A percentile compares a stretch with the other conserved stretches of the same genome.
Conservation (phyloP, 2,113 vertebrate genomes). For the Melozone crissalis region DNA sequence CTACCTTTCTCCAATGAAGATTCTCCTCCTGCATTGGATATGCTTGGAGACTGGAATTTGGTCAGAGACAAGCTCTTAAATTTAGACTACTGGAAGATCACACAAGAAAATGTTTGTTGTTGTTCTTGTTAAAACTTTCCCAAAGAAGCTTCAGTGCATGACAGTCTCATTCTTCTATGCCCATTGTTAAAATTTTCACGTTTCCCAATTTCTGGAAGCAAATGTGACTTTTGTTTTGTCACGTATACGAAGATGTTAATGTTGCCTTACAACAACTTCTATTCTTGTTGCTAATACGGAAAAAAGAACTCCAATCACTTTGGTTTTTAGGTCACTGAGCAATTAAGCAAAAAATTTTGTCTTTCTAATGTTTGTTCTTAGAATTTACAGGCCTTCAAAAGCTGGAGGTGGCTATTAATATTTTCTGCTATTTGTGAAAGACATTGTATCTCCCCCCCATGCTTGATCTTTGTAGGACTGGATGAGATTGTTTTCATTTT, state of each 20-base stretch:
- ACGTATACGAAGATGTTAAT: neutral
- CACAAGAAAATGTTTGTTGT: neutral
- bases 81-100: neutral
- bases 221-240: neutral
- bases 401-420: neutral
- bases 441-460: fast-evolving
- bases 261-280: neutral
- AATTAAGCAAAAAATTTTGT: neutral
- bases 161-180: neutral
- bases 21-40: neutral
- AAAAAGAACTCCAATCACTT: neutral
- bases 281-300: conserved; percentile 12
- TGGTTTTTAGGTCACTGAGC: neutral
- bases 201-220: neutral
- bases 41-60: neutral
- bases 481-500: neutral
- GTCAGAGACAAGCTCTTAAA: neutral
- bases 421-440: neutral
- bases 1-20: neutral
- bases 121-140: neutral
- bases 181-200: neutral
- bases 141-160: neutral
- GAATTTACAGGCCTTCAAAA: neutral
- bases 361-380: neutral
- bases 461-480: neutral